Percentiles rank a stretch among this genome's conserved stretches.
These are phyloP conservation scores for Acleris holmiana DNA, from an alignment of 2,888 invertebrate species.

Conservation along the genomic window DNA sequence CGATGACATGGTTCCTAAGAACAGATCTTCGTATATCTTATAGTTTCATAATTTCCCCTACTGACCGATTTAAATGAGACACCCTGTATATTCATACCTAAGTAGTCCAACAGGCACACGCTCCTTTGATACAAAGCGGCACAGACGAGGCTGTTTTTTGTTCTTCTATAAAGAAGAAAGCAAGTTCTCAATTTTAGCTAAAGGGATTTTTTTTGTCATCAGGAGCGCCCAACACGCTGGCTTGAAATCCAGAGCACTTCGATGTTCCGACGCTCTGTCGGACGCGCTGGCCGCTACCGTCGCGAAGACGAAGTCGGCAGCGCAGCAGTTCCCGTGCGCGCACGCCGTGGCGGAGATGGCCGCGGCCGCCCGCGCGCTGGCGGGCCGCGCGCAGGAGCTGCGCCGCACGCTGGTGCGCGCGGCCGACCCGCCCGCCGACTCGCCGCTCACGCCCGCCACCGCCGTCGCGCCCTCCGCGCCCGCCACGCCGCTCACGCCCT, in stretches of 20 bases:
- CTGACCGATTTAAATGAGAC: too few species aligned
- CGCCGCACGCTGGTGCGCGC: conserved; percentile 90
- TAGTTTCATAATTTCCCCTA: too few species aligned
- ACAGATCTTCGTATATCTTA: too few species aligned
- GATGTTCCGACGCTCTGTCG: conserved; percentile 91
- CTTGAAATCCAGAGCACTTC: conserved; percentile 88
- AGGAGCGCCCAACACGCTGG: conserved; percentile 91
- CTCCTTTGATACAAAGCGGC: too few species aligned
- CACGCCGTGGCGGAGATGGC: conserved; percentile 97
- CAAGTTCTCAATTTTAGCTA: background rate
- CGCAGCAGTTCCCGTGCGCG: conserved; percentile 95
- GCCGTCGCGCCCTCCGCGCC: conserved; percentile 66
- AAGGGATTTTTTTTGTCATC: conserved; percentile 35
- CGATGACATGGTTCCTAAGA: too few species aligned
- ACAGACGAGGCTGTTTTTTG: too few species aligned
- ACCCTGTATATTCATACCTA: too few species aligned
- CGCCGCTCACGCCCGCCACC: conserved; percentile 63
- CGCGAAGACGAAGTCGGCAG: conserved; percentile 94
- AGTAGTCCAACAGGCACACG: too few species aligned
- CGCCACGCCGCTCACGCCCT: conserved; percentile 66
- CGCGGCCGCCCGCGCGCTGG: conserved; percentile 93
- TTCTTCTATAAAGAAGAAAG: too few species aligned
- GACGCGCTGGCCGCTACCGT: conserved; percentile 93
- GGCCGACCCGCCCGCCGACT: conserved; percentile 76
- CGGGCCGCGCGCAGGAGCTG: conserved; percentile 92